Percentiles rank a stretch among this genome's conserved stretches.
phyloP scores from a whole-genome alignment of 2,888 invertebrate genomes.

The Anodontia alba region DNA sequence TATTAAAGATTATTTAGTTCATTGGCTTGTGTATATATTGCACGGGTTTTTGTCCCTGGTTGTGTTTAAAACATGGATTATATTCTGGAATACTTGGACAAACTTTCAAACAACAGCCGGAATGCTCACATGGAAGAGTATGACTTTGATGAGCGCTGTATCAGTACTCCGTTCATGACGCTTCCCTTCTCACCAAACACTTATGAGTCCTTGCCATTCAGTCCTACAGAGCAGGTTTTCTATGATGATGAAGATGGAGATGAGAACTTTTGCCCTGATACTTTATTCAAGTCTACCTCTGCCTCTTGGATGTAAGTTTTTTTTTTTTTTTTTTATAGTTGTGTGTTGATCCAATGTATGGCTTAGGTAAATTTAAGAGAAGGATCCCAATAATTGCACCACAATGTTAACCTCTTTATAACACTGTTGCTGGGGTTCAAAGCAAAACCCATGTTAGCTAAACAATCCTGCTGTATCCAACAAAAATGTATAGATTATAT shows the following conservation, averaged over 20 bases:
- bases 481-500: too few species aligned
- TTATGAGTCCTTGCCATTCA: background rate
- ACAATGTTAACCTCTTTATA: too few species aligned
- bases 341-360: too few species aligned
- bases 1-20: too few species aligned
- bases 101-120: background rate
- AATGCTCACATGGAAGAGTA: background rate
- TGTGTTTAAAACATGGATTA: too few species aligned
- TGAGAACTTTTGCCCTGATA: background rate
- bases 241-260: conserved; percentile 4
- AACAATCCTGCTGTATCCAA: too few species aligned
- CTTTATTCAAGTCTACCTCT: background rate
- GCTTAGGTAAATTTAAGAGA: too few species aligned
- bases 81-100: background rate
- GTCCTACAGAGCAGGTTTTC: background rate
- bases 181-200: background rate
- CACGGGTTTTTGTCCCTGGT: too few species aligned
- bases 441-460: too few species aligned
- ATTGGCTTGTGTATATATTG: too few species aligned
- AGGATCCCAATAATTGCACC: too few species aligned
- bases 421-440: too few species aligned
- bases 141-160: conserved; percentile 10
- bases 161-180: background rate
- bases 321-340: background rate
- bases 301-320: background rate